Evolutionary conservation across 37 sponge, comb jelly and placozoan genomes (phyloP).

Genomic region (Beroe forskalii): DNA sequence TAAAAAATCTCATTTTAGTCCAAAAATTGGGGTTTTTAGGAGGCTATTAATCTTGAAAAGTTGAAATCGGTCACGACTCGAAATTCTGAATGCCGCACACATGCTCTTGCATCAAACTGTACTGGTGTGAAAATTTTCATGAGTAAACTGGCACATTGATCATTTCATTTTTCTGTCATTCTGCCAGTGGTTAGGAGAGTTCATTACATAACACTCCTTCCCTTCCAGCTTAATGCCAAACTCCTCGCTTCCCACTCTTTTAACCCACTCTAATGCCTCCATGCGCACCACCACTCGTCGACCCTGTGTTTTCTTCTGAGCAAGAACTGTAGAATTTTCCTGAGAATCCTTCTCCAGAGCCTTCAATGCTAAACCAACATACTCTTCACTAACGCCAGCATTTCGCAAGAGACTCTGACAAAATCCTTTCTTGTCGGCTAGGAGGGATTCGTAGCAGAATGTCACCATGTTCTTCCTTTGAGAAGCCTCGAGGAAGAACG

Average conservation of each 20-base stretch:
- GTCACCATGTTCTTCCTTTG: not conserved
- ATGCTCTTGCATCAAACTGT: no score
- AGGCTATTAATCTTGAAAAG: no score
- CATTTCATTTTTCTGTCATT: no score
- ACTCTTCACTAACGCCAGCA: not conserved
- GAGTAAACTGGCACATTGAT: no score
- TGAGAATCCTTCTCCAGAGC: not conserved
- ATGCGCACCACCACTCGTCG: not conserved
- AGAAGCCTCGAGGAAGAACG: not conserved
- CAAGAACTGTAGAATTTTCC: not conserved
- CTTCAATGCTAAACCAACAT: not conserved
- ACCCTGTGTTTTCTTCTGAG: not conserved
- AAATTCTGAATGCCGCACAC: no score
- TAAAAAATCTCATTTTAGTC: no score
- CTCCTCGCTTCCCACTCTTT: not conserved
- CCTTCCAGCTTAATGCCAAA: not conserved
- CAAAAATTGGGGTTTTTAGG: no score
- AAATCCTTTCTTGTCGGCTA: not conserved
- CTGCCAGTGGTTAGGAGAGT: not conserved
- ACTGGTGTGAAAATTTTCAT: no score
- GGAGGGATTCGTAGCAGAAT: not conserved
- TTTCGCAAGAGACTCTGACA: not conserved
- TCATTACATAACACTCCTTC: not conserved
- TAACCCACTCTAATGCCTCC: not conserved
- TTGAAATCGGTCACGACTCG: no score